phyloP scores from a whole-genome alignment of 2,888 invertebrate genomes.

The Yponomeuta sedellus region DNA sequence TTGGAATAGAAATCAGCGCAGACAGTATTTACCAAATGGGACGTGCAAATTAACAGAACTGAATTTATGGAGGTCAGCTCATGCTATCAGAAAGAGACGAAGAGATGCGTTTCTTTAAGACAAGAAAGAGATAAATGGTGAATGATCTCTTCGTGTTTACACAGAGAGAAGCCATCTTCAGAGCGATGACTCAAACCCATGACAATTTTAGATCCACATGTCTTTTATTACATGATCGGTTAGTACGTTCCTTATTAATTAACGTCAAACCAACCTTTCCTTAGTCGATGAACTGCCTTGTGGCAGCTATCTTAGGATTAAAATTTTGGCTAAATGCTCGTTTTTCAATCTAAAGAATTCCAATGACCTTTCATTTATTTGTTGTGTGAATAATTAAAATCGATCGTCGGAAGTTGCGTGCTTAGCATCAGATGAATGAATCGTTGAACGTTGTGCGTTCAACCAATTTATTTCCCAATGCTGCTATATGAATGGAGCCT shows the following conservation, averaged over 20 bases:
- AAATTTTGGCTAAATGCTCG: too few relatives aligned
- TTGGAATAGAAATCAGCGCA: slow-evolving; percentile 3
- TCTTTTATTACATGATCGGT: not conserved
- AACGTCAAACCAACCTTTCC: too few relatives aligned
- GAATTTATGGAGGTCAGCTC: slow-evolving; percentile 39
- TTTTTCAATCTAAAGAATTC: too few relatives aligned
- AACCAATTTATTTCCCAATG: slow-evolving; percentile 71
- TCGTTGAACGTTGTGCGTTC: slow-evolving; percentile 63
- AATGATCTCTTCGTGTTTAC: slow-evolving; percentile 30
- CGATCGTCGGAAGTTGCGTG: slow-evolving; percentile 48
- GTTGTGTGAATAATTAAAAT: slow-evolving; percentile 10
- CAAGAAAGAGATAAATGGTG: slow-evolving; percentile 49
- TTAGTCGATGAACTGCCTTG: too few relatives aligned
- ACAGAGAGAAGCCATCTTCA: slow-evolving; percentile 45
- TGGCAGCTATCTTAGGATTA: too few relatives aligned
- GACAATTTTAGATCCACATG: slow-evolving; percentile 31
- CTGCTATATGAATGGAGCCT: slow-evolving; percentile 60
- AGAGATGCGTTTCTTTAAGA: slow-evolving; percentile 38
- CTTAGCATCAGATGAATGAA: slow-evolving; percentile 56
- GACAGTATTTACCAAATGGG: slow-evolving; percentile 27
- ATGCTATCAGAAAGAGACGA: slow-evolving; percentile 36
- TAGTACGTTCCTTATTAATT: too few relatives aligned
- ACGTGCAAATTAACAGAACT: slow-evolving; percentile 63
- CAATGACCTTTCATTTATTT: not conserved
- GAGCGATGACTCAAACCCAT: slow-evolving; percentile 48